Conservation (phyloP, 2,888 invertebrate species). For the Caprella mutica region DNA sequence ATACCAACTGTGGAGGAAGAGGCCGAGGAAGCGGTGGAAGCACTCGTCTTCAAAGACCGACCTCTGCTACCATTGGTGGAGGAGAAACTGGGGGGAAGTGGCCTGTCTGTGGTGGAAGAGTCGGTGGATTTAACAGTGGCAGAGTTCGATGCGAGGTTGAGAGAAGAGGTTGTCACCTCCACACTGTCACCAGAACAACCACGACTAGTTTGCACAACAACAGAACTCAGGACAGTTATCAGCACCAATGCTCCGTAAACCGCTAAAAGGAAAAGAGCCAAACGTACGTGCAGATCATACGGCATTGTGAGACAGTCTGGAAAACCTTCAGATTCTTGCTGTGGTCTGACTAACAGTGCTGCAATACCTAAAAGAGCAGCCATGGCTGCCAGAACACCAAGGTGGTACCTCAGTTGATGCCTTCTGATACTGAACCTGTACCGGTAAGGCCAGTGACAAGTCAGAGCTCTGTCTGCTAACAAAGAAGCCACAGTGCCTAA, state of each 20-base stretch:
- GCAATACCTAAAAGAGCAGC: slow-evolving; percentile 48
- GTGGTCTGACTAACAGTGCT: slow-evolving; percentile 43
- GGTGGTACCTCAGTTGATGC: slow-evolving; percentile 43
- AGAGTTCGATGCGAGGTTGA: slow-evolving; percentile 35
- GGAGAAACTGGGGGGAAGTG: slow-evolving; percentile 1
- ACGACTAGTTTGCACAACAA: slow-evolving; percentile 38
- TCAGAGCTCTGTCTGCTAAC: slow-evolving; percentile 44
- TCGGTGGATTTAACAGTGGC: slow-evolving; percentile 36
- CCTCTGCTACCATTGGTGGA: slow-evolving; percentile 1
- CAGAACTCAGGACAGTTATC: slow-evolving; percentile 44
- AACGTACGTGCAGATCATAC: slow-evolving; percentile 44
- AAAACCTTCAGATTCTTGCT: slow-evolving; percentile 11
- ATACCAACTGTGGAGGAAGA: slow-evolving; percentile 34
- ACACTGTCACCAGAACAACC: slow-evolving; percentile 32
- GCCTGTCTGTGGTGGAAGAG: slow-evolving; percentile 31
- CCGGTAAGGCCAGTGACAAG: slow-evolving; percentile 38
- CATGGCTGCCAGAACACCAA: slow-evolving; percentile 46
- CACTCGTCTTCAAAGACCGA: slow-evolving; percentile 16
- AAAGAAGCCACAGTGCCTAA: slow-evolving; percentile 46
- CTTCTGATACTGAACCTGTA: slow-evolving; percentile 39
- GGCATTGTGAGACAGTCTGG: slow-evolving; percentile 39
- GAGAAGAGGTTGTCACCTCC: slow-evolving; percentile 35
- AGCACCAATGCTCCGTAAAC: slow-evolving; percentile 46
- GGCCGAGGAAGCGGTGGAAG: slow-evolving; percentile 29
- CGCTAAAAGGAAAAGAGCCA: slow-evolving; percentile 46